Percentiles rank a stretch among this genome's conserved stretches.
These are phyloP conservation scores for Odontocolon sp. DNA, from an alignment of 2,888 invertebrate genomes.

Conservation along the genomic window DNA sequence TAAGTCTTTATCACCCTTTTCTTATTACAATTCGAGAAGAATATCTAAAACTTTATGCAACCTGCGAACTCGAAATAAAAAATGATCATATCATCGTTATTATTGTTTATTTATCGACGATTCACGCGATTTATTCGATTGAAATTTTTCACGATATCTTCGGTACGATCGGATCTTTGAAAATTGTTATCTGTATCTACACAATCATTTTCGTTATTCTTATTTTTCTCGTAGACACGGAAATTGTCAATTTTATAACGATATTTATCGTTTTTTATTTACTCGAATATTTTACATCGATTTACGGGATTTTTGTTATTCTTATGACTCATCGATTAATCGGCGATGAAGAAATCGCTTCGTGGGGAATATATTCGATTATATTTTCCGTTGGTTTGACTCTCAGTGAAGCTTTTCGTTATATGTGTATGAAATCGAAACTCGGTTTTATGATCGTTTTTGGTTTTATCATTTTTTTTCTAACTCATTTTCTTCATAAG, in stretches of 20 bases:
- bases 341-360: slow-evolving; percentile 45
- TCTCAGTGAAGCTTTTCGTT: slow-evolving; percentile 32
- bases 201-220: slow-evolving; percentile 13
- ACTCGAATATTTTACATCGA: slow-evolving; percentile 28
- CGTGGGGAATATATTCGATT: slow-evolving; percentile 30
- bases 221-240: not conserved
- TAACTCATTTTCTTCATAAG: slow-evolving; percentile 15
- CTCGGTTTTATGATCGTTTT: slow-evolving; percentile 35
- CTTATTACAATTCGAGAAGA: slow-evolving; percentile 7
- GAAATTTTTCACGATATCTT: slow-evolving; percentile 37
- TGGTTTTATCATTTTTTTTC: not conserved
- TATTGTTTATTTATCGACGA: slow-evolving; percentile 2
- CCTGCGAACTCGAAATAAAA: not conserved
- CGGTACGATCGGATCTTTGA: slow-evolving; percentile 6
- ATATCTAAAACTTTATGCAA: slow-evolving; percentile 38
- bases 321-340: slow-evolving; percentile 30
- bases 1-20: slow-evolving; percentile 39
- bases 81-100: slow-evolving; percentile 14
- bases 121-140: slow-evolving; percentile 30
- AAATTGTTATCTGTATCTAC: slow-evolving; percentile 5
- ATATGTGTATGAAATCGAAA: slow-evolving; percentile 37
- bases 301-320: slow-evolving; percentile 26
- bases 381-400: slow-evolving; percentile 19
- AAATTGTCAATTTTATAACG: not conserved
- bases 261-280: slow-evolving; percentile 23